phyloP scores from a whole-genome alignment of 2,113 vertebrate species.

The Dasypus novemcinctus region DNA sequence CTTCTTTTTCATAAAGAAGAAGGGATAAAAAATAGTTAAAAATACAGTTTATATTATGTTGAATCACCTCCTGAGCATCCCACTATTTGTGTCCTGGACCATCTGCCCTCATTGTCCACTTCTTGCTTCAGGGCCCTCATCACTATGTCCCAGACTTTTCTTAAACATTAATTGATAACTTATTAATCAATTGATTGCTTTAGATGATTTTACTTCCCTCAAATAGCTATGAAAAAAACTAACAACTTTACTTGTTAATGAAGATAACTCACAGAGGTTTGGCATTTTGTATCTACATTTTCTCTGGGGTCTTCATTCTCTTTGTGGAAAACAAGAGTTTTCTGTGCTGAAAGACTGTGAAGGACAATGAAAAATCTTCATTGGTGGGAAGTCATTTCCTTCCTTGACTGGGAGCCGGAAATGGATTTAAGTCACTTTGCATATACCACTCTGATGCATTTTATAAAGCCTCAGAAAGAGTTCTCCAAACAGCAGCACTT shows the following conservation, averaged over 20 bases:
- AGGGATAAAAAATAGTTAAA: background rate
- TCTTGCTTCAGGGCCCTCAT: background rate
- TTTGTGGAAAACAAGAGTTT: constrained; percentile 51
- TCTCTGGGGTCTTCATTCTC: constrained; percentile 3
- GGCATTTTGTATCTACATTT: background rate
- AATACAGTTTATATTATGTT: background rate
- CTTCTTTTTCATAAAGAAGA: background rate
- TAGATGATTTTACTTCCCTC: background rate
- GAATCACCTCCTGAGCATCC: background rate
- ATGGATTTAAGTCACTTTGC: background rate
- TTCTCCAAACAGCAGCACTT: background rate
- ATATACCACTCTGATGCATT: background rate
- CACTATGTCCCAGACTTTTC: background rate
- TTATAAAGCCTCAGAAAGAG: background rate
- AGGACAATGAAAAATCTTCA: background rate
- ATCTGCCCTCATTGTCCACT: background rate
- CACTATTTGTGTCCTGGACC: background rate
- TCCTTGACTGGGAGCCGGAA: background rate
- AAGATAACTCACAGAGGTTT: background rate
- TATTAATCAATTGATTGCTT: background rate
- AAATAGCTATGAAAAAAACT: background rate
- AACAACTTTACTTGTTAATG: background rate
- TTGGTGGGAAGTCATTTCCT: background rate
- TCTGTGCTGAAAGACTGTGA: background rate
- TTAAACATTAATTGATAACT: background rate